Percentiles rank a stretch among this genome's conserved stretches.
phyloP scores from a whole-genome alignment of 64 coral and sea anemone species.

The Pachyseris speciosa region DNA sequence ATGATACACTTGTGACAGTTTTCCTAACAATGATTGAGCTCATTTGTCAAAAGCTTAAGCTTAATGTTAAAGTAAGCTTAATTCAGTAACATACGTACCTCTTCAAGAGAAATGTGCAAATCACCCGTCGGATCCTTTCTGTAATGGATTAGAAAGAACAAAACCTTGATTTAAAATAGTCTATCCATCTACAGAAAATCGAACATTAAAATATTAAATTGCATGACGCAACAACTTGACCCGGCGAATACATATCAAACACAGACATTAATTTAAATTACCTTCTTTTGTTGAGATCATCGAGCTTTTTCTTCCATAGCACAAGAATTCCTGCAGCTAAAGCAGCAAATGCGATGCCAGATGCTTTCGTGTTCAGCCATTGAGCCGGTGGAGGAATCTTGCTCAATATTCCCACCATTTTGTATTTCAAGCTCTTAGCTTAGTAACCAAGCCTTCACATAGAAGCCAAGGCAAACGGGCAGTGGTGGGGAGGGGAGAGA shows the following conservation, averaged over 20 bases:
- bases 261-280: not conserved
- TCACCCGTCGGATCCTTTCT: slow-evolving; percentile 46
- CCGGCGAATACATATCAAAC: not conserved
- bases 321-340: slow-evolving; percentile 43
- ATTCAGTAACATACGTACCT: not conserved
- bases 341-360: slow-evolving; percentile 33
- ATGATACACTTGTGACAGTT: too few relatives aligned
- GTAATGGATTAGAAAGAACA: not conserved
- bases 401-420: slow-evolving; percentile 65
- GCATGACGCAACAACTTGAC: not conserved
- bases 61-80: not conserved
- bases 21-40: too few relatives aligned
- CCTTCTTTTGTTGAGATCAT: slow-evolving; percentile 62
- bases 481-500: too few relatives aligned
- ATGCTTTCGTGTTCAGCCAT: slow-evolving; percentile 33
- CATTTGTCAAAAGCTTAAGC: too few relatives aligned
- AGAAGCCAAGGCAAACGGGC: too few relatives aligned
- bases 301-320: slow-evolving; percentile 67
- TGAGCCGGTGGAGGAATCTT: slow-evolving; percentile 3
- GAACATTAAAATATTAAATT: too few relatives aligned
- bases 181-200: not conserved
- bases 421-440: not conserved
- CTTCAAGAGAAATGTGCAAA: slow-evolving; percentile 63
- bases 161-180: not conserved
- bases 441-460: slow-evolving; percentile 16